Base-by-base conservation (phyloP, 2,113 vertebrate species). In the Saiga tatarica region DNA sequence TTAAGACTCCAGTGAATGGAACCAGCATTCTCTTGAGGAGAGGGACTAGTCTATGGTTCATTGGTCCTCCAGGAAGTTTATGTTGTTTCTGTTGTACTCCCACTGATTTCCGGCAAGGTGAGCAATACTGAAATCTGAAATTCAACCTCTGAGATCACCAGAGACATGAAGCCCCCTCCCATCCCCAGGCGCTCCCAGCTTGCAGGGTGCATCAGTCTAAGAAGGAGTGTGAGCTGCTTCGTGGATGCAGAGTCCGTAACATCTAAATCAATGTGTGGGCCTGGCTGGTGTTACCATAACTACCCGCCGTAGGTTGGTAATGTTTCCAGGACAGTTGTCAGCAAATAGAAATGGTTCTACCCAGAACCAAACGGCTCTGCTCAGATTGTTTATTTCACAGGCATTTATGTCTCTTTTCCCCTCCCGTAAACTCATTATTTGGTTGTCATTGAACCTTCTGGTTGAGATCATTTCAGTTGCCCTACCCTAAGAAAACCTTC, bases 41-140 rank as follows among this genome's bases (percentile, higher is more conserved):
- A 67, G n/a, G 19, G 10, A 3, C 21, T n/a, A 23, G 16, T 2
- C 1, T 13, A 7, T 3, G 3, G 47, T 7, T 10, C 14, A 2
- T 12, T 2, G 30, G 10, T 13, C 21, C 45, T 64, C 36, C 17
- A 2, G 42, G 42, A 25, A 28, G 28, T 26, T 12, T 50, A 1
- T 0, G 1, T 53, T 10, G 6, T 14, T 39, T 81, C 4, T 15
- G 0, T 33, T 12, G 60, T 23, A 1, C 52, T 39, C 28, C 16
- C 21, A 8, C 2, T 39, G 12, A 14, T 60, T 64, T 47, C 55
- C 21, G 25, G 3, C 7, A 13, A 21, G 21, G 21, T 71, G 21
- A 67, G 76, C 47, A 36, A 45, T 76, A 62, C 2, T 13, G 39
- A 82, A 47, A 50, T 55, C 55, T 36, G 82, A 78, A 53, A 78